Conservation (phyloP, 2,888 invertebrate species). For the Heliconius aoede region DNA sequence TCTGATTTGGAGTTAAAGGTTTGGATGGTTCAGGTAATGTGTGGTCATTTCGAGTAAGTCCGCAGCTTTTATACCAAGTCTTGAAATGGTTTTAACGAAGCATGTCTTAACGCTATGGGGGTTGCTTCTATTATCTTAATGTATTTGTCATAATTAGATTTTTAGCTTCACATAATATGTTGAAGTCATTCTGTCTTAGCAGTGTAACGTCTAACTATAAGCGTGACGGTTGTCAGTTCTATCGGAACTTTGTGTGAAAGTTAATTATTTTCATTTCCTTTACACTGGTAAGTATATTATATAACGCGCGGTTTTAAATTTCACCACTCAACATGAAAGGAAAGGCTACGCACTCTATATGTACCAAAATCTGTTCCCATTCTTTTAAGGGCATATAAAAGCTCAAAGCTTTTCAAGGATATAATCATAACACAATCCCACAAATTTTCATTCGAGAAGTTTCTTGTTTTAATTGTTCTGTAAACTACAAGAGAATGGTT, state of each 20-base stretch:
- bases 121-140: conserved; percentile 1
- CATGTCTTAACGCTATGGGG: not conserved
- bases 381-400: not conserved
- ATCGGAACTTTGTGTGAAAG: no score
- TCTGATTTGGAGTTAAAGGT: not conserved
- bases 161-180: not conserved
- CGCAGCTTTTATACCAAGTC: conserved; percentile 9
- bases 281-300: no score
- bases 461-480: conserved; percentile 42
- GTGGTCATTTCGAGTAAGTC: not conserved
- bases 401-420: not conserved
- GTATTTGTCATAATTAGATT: conserved; percentile 12
- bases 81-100: conserved; percentile 10
- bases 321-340: no score
- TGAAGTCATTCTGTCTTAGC: not conserved
- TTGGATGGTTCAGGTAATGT: not conserved
- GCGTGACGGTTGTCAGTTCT: no score
- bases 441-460: conserved; percentile 36
- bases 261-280: no score
- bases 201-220: no score
- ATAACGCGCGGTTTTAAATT: no score
- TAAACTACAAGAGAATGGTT: conserved; percentile 40
- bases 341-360: no score
- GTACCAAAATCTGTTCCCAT: no score
- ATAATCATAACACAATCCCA: conserved; percentile 11